A percentile compares a stretch with the other conserved stretches of the same genome.
Conservation (phyloP, 2,797 vertebrate genomes). For the Pipistrellus pygmaeus region DNA sequence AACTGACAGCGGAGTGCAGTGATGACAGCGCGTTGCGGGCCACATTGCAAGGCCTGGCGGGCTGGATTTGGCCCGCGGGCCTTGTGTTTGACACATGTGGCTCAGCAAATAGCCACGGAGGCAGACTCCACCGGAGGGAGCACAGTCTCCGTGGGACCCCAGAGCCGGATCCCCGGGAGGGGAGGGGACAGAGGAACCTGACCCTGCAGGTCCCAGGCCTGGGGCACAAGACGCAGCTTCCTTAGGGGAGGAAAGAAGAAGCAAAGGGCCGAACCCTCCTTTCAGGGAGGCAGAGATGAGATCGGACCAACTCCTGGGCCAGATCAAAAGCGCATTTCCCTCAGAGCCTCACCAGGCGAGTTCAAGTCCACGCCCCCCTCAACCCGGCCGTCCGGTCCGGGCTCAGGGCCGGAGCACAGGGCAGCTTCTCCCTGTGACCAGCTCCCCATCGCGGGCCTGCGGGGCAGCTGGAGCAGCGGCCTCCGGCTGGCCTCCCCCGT, state of each 20-base stretch:
- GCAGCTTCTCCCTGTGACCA: background rate
- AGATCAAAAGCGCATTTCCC: background rate
- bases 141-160: no score
- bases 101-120: background rate
- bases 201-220: background rate
- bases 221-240: background rate
- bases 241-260: conserved; percentile 10
- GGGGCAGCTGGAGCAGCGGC: background rate
- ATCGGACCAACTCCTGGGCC: background rate
- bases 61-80: no score
- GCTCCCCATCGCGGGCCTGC: background rate
- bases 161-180: background rate
- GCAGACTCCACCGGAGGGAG: background rate
- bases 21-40: no score
- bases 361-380: background rate
- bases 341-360: background rate
- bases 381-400: background rate
- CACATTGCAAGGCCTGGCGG: no score
- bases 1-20: no score
- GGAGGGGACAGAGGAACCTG: background rate
- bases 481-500: background rate
- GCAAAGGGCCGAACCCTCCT: background rate
- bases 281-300: conserved; percentile 5
- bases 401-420: background rate
- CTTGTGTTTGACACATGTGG: no score